Percentiles rank a stretch among this genome's conserved stretches.
phyloP scores from a whole-genome alignment of 2,113 vertebrate genomes.

The Chaenocephalus aceratus region DNA sequence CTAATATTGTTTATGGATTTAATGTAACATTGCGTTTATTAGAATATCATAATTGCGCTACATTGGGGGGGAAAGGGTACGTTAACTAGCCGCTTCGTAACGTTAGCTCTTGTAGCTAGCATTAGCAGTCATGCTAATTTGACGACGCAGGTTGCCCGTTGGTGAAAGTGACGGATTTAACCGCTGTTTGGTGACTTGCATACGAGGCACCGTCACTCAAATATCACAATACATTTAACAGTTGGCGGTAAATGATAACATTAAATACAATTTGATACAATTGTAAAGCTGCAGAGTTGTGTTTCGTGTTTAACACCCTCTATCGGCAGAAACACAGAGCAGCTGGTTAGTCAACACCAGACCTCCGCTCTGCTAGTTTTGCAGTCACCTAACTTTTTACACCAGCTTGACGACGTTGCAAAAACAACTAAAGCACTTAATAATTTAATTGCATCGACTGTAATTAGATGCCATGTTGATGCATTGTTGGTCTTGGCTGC shows the following conservation, averaged over 20 bases:
- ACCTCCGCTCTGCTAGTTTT: conserved; percentile 33
- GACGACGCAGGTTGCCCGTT: conserved; percentile 67
- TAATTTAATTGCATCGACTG: neutral
- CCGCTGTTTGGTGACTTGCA: neutral
- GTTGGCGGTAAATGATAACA: accelerated
- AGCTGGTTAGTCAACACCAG: conserved; percentile 8
- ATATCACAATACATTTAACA: accelerated
- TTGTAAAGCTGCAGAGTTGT: conserved; percentile 36
- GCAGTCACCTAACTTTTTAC: conserved; percentile 9
- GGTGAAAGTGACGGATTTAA: neutral
- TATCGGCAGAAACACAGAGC: conserved; percentile 37
- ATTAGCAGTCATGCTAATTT: conserved; percentile 69
- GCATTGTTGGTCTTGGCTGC: conserved; percentile 16
- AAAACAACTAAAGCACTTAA: accelerated
- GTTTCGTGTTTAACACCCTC: conserved; percentile 52
- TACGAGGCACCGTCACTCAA: accelerated
- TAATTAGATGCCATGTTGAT: neutral
- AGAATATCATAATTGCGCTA: accelerated
- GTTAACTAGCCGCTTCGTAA: conserved; percentile 40
- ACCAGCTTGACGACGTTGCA: neutral
- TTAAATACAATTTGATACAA: neutral
- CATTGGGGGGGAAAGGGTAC: neutral
- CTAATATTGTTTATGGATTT: accelerated
- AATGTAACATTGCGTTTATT: accelerated
- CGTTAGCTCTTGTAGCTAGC: conserved; percentile 48